Conservation (phyloP, 1,140 invertebrate species). For the Drosophila sproati region DNA sequence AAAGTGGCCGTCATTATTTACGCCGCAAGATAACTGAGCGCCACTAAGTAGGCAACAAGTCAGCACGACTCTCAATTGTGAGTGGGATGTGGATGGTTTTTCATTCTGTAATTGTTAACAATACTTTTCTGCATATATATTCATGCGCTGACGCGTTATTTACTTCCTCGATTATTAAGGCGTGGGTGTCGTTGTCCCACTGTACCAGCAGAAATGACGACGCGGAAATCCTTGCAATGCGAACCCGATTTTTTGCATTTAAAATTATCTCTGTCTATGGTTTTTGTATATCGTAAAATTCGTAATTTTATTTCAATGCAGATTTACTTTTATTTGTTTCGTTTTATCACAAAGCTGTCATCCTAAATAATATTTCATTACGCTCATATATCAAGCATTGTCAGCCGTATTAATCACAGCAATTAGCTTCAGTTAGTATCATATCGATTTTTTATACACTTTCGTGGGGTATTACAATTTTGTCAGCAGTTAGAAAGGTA, state of each 20-base stretch:
- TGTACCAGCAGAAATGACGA: slow-evolving; percentile 21
- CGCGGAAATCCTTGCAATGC: slow-evolving; percentile 47
- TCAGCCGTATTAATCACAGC: slow-evolving; percentile 16
- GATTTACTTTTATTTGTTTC: neutral
- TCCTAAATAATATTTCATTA: slow-evolving; percentile 12
- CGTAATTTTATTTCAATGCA: neutral
- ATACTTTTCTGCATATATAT: slow-evolving; percentile 33
- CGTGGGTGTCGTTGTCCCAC: slow-evolving; percentile 31
- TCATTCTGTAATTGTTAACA: slow-evolving; percentile 63
- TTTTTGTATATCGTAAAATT: neutral
- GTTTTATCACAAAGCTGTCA: slow-evolving; percentile 8
- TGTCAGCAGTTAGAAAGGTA: neutral
- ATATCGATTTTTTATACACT: neutral
- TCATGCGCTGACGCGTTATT: slow-evolving; percentile 42
- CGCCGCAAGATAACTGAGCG: slow-evolving; percentile 51
- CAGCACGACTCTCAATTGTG: neutral
- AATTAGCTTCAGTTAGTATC: slow-evolving; percentile 12
- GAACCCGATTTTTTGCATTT: neutral
- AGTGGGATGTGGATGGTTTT: neutral
- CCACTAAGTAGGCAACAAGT: slow-evolving; percentile 64
- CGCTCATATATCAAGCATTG: slow-evolving; percentile 1
- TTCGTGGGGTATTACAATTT: neutral
- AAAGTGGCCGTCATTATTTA: slow-evolving; percentile 66
- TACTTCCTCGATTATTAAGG: slow-evolving; percentile 45
- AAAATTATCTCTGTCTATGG: neutral